Base-by-base conservation (phyloP, 1,140 invertebrate genomes). In the Archegozetes longisetosus region DNA sequence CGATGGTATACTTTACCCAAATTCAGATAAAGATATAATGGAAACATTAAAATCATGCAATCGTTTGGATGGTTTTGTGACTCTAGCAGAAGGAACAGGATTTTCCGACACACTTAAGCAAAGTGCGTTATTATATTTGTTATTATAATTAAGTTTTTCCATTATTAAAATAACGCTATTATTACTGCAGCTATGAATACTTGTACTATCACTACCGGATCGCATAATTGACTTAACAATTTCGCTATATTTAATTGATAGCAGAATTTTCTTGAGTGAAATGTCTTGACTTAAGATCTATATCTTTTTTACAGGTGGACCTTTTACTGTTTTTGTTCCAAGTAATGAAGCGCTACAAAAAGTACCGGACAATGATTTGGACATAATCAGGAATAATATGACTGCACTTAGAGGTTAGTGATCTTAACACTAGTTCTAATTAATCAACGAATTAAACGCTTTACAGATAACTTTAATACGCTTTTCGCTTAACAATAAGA, bases 41-140 rank as follows among this genome's bases (percentile, higher is more conserved):
- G 58, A 62, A 25, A 64, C 65, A 3, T 29, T 68, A 2, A 59
- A 63, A 26, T 47, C 64, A 4, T 68, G 67, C 55, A 62, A 64
- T 24, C 67, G 67, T 40, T 68, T 66, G 32, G 67, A 68, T 49
- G 67, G 67, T 20, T 68, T 68, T 52, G 63, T 68, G 1, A 68
- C 67, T 1, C 50, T 68, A 6, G 62, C 62, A 17, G 62, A 66
- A 22, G 65, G 64, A 47, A 67, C 67, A 1, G 66, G 66, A 3
- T 54, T 68, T 20, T 40, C 59, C 3, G 56, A 65, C 17, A 61
- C 47, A 17, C 61, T 68, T 23, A 55, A 48, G 28, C 55, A 59
- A 53, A 62, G 66, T 67, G 56, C 49, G 55, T 48, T 24, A 53
- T 25, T 9, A 26, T 24, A 17, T 53, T 25, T 26, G 13, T 13